These are phyloP conservation scores for Sthenelais limicola DNA, from an alignment of 2,888 invertebrate species.

Conservation along the genomic window DNA sequence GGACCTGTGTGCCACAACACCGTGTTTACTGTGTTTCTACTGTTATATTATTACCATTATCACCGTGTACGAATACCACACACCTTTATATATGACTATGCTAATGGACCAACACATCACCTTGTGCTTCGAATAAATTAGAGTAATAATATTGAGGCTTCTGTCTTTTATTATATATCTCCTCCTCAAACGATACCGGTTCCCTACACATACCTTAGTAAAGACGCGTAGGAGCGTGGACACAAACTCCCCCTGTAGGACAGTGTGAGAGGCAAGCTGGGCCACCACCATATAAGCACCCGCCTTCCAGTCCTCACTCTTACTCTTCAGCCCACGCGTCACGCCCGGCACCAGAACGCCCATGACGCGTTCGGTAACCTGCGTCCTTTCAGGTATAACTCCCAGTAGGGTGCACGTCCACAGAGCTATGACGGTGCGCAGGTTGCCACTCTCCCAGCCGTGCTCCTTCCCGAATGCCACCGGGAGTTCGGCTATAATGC, in stretches of 20 bases:
- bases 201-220: constrained; percentile 73
- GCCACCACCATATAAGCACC: constrained; percentile 83
- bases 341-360: constrained; percentile 81
- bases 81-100: no score
- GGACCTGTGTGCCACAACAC: no score
- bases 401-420: constrained; percentile 84
- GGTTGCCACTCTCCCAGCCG: constrained; percentile 58
- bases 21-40: no score
- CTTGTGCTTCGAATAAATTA: no score
- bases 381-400: constrained; percentile 73
- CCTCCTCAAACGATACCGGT: no score
- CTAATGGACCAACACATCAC: no score
- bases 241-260: constrained; percentile 76
- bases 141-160: no score
- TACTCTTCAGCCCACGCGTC: constrained; percentile 78
- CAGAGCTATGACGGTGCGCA: constrained; percentile 85
- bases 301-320: constrained; percentile 79
- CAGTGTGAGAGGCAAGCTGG: constrained; percentile 79
- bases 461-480: constrained; percentile 74
- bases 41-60: no score
- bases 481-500: constrained; percentile 78
- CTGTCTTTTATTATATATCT: no score
- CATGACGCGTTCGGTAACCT: constrained; percentile 77
- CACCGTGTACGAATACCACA: no score
- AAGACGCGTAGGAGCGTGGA: constrained; percentile 78